Base-by-base conservation (phyloP, 2,113 vertebrate species). In the Heterotilapia buettikoferi region DNA sequence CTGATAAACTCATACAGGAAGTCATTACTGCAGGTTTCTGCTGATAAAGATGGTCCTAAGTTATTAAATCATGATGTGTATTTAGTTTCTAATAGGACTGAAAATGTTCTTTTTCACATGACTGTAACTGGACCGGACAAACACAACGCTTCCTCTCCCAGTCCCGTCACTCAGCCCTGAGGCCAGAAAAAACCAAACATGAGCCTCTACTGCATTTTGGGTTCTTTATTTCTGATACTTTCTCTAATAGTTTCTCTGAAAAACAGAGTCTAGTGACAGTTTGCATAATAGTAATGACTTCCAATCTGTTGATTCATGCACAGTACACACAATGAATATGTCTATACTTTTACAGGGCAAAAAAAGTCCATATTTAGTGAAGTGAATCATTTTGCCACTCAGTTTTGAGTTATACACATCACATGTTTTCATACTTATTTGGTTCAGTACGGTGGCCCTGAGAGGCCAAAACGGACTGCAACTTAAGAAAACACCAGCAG, bases 201-300 rank as follows among this genome's bases (percentile, higher is more conserved):
- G 59, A 7, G 29, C 9, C 59, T 63, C 31, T 0, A 0, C 3
- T 63, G 59, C 6, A 36, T n/a, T n/a, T 36, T 4, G 3, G 1
- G 18, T 36, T 66, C 61, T 36, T 63, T 38, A 66, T 66, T n/a
- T 38, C 31, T 13, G 31, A 66, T 66, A 36, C 61, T 18, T n/a
- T 66, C 29, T 31, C 57, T 61, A 4, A 61, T 31, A 61, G 14
- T 31, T 61, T 61, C 33, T 68, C 10, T 21, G 36, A 40, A 8
- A 21, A 68, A 36, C 18, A 1, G 18, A 1, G 18, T 68, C 10
- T 66, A 19, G 31, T 12, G 18, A 66, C 61, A 38, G 31, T 66
- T 36, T 66, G 8, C 57, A 31, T 2, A 1, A 31, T 9, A 31
- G 26, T 31, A 61, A 38, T 12, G 33, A 66, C 61, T n/a, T 66